Evolutionary conservation across 2,113 vertebrate species (phyloP).

Genomic region (Lates calcarifer): DNA sequence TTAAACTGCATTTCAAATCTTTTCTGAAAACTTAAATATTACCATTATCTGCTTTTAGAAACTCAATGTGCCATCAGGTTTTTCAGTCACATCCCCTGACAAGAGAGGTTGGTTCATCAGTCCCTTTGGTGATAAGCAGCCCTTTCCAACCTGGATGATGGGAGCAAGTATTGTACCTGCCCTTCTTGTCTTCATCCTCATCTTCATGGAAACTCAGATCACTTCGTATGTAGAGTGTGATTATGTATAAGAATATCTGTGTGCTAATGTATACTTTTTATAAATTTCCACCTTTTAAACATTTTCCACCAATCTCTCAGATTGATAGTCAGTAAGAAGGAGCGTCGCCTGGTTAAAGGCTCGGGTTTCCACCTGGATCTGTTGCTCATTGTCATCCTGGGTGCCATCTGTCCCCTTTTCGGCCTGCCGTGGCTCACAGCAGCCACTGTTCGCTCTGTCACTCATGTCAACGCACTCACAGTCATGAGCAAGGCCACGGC

Average conservation of each 20-base stretch:
- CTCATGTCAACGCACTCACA: conserved; percentile 95
- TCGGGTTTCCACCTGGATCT: conserved; percentile 98
- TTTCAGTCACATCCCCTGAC: conserved; percentile 94
- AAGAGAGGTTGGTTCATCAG: conserved; percentile 98
- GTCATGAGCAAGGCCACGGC: conserved; percentile 98
- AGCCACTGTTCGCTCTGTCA: conserved; percentile 94
- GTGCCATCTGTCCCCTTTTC: conserved; percentile 92
- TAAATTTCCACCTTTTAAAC: neutral
- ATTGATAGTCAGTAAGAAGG: conserved; percentile 97
- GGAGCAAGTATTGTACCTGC: conserved; percentile 94
- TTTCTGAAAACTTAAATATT: neutral
- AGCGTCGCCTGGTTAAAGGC: conserved; percentile 92
- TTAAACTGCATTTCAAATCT: too few relatives aligned
- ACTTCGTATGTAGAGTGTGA: conserved; percentile 89
- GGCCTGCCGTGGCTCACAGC: conserved; percentile 98
- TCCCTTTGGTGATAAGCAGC: conserved; percentile 91
- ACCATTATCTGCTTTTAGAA: conserved; percentile 84
- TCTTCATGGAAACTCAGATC: conserved; percentile 99
- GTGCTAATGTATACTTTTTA: neutral
- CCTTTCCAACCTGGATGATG: conserved; percentile 98
- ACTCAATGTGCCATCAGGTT: conserved; percentile 94
- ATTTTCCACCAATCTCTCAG: conserved; percentile 70
- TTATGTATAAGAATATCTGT: neutral
- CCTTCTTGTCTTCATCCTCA: conserved; percentile 97
- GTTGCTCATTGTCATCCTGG: conserved; percentile 94